Base-by-base conservation (phyloP, 2,113 vertebrate species). In the Limnothrissa miodon region DNA sequence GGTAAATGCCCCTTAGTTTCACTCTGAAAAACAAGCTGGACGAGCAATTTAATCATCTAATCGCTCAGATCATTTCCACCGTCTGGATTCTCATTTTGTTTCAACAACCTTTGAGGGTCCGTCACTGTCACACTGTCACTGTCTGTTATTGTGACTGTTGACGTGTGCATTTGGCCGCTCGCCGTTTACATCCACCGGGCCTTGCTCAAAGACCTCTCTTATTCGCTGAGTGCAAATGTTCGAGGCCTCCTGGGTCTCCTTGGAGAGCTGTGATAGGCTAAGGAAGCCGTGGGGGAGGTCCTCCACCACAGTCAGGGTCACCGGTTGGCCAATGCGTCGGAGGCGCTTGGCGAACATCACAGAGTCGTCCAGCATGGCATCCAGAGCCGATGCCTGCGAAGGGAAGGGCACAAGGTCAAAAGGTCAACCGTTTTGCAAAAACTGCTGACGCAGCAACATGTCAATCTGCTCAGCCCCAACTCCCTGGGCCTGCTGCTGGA, bases 211-310 rank as follows among this genome's bases (percentile, higher is more conserved):
- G 79, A 97, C 82, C 0, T 91, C 87, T 2, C 93, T 94, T 89
- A 98, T 97, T 78, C 94, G 88, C 86, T 95, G 93, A 42, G 92
- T 94, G 56, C 96, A 97, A 83, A 96, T 86, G 0, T 92, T 86
- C 0, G 96, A 83, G 0, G 97, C 97, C 84, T 95, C 94, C 9
- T 93, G 93, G 0, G 97, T 97, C 90, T 98, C 97, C 9, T 82
- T 92, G 78, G 95, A 96, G 87, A 98, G 92, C 44, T 96, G 90
- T 0, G 95, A 96, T 79, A 98, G 94, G 91, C 95, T 97, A 85
- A 98, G 96, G 91, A 97, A 98, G 86, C 97, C 97, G 3, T 98
- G 97, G 1, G 97, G 97, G 81, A 98, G 95, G 91, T 97, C 96
- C 59, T 97, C 96, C 80, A 98, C 95, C 53, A 97, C 94, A 19